A percentile compares a stretch with the other conserved stretches of the same genome.
Conservation (phyloP, 1,140 invertebrate species). For the Drosophila sucinea region DNA sequence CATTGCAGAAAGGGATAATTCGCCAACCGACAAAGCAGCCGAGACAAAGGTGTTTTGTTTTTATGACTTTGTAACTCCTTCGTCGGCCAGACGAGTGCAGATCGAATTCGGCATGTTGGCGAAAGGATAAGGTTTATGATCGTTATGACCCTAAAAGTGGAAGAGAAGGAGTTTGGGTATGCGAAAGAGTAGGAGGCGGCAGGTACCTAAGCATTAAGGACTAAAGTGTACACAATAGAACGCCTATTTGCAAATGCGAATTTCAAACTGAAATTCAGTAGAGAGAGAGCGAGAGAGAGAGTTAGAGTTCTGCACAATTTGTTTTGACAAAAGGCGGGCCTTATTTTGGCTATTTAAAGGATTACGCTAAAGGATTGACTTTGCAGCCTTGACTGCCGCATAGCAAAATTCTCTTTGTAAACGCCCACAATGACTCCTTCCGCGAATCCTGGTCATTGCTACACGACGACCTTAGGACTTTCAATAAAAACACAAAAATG, state of each 20-base stretch:
- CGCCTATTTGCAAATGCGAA: slow-evolving; percentile 73
- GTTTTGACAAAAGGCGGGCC: slow-evolving; percentile 79
- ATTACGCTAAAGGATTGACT: slow-evolving; percentile 83
- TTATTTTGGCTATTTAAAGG: slow-evolving; percentile 82
- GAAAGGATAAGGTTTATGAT: slow-evolving; percentile 76
- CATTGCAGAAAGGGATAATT: slow-evolving; percentile 71
- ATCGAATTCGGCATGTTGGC: slow-evolving; percentile 54
- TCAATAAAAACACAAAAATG: slow-evolving; percentile 53
- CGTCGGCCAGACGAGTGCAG: slow-evolving; percentile 44
- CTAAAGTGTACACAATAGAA: slow-evolving; percentile 75
- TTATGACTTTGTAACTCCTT: slow-evolving; percentile 82
- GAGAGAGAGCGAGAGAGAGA: slow-evolving; percentile 44
- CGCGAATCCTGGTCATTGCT: slow-evolving; percentile 62
- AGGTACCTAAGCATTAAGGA: slow-evolving; percentile 55
- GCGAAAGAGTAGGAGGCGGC: slow-evolving; percentile 37
- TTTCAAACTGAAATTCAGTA: slow-evolving; percentile 34
- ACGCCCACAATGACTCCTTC: slow-evolving; percentile 65
- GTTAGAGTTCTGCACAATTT: slow-evolving; percentile 52
- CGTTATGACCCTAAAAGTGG: slow-evolving; percentile 49
- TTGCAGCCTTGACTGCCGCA: slow-evolving; percentile 70
- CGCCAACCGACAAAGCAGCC: slow-evolving; percentile 67
- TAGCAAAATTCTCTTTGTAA: slow-evolving; percentile 36
- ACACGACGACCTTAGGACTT: slow-evolving; percentile 45
- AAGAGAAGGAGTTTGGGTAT: slow-evolving; percentile 42
- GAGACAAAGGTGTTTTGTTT: slow-evolving; percentile 82